Evolutionary conservation across 1,140 invertebrate species (phyloP), one percentile per base, ranked within the genome.

Genomic region (Holotrichia oblita): DNA sequence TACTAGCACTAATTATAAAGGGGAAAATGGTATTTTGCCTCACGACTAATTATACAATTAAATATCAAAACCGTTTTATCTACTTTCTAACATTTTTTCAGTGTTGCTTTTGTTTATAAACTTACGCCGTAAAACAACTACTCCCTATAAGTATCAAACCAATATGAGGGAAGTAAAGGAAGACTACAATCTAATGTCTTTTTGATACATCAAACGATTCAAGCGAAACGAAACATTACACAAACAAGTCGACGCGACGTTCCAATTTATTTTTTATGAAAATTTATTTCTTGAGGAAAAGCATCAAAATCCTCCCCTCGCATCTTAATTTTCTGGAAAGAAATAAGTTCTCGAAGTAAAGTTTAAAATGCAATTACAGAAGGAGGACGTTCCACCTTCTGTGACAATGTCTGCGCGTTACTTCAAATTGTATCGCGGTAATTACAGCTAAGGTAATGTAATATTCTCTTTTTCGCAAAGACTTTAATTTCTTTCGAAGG

Each of bases 361-460:
- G 48, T 55, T 44, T 55, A 55, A 55, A 55, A 55, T 55, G 48
- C 48, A 55, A 55, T 55, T 55, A 55, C 48, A 55, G 48, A 55
- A n/a, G 17, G 48, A 55, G 14, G 48, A 55, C 14, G 48, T 17
- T 55, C 48, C 48, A n/a, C 48, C 48, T 55, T n/a, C 48, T 55
- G 48, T 17, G 48, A n/a, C 48, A 55, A 55, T 14, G 1, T 44
- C 48, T n/a, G 48, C 6, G 14, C 48, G 48, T 55, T 55, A 55
- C 14, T 55, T 55, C 48, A 55, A 55, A 55, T 55, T 55, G 48
- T 55, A 55, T 55, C 4, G 48, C 14, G 4, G 48, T 55, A 55
- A 55, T 55, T 55, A 55, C 48, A 55, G 48, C 48, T 0, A n/a
- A 55, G 48, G 48, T 55, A 55, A 55, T 55, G 14, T 55, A n/a